Conservation (phyloP, 2,113 vertebrate genomes). For the Engystomops pustulosus region DNA sequence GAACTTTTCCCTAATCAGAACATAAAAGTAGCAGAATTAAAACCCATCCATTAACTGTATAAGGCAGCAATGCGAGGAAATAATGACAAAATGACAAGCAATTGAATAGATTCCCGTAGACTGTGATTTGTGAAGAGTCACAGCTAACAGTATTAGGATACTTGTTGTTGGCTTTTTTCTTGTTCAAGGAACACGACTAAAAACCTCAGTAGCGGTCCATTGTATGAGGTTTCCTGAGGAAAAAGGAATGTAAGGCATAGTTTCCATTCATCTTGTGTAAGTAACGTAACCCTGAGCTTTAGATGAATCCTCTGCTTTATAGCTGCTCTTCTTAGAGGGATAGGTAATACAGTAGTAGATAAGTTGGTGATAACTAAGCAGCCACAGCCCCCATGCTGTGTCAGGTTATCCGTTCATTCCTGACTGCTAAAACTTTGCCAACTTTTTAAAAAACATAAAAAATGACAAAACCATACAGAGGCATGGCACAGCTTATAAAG, state of each 20-base stretch:
- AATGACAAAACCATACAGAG: no score
- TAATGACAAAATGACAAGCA: no score
- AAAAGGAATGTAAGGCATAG: background rate
- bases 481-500: no score
- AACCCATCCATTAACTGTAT: no score
- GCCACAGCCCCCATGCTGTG: background rate
- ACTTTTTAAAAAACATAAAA: no score
- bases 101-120: no score
- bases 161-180: constrained; percentile 9
- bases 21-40: no score
- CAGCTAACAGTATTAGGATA: background rate
- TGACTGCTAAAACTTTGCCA: no score
- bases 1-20: no score
- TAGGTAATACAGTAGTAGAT: background rate
- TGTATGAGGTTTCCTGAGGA: constrained; percentile 48
- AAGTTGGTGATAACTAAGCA: background rate
- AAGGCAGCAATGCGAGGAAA: no score
- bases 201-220: constrained; percentile 8
- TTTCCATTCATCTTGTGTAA: background rate
- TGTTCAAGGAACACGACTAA: constrained; percentile 23
- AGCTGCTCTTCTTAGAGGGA: background rate
- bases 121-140: no score
- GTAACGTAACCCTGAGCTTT: background rate
- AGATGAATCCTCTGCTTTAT: background rate
- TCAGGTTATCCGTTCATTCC: no score